Conservation (phyloP, 1,140 invertebrate genomes). For the Drepana arcuata region DNA sequence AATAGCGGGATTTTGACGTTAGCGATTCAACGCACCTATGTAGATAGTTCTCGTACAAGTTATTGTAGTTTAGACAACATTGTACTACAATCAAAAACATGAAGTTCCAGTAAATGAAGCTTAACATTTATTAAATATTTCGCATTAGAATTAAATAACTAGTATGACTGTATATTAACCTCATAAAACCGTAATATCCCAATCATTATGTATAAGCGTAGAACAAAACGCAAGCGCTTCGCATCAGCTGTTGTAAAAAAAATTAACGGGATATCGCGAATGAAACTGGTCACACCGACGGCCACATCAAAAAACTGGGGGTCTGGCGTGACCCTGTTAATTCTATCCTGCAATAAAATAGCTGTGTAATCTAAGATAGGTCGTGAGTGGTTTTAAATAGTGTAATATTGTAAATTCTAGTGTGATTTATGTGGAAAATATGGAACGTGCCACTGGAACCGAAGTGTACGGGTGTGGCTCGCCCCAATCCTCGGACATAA, state of each 20-base stretch:
- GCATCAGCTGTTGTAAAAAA: slow-evolving; percentile 68
- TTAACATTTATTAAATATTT: too few relatives aligned
- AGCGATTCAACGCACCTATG: too few relatives aligned
- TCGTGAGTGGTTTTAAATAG: slow-evolving; percentile 43
- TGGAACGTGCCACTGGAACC: slow-evolving; percentile 66
- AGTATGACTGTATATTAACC: too few relatives aligned
- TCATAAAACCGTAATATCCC: too few relatives aligned
- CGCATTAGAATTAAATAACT: too few relatives aligned
- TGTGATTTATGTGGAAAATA: slow-evolving; percentile 65
- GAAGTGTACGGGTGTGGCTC: slow-evolving; percentile 78
- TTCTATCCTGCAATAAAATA: slow-evolving; percentile 68
- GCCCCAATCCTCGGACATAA: slow-evolving; percentile 77
- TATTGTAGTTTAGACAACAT: too few relatives aligned
- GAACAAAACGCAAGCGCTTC: slow-evolving; percentile 48
- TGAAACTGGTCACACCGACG: slow-evolving; percentile 63
- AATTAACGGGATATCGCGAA: slow-evolving; percentile 64
- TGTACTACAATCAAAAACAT: too few relatives aligned
- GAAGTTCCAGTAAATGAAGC: too few relatives aligned
- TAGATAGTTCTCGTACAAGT: too few relatives aligned
- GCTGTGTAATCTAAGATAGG: slow-evolving; percentile 64
- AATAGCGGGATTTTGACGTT: too few relatives aligned
- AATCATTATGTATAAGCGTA: too few relatives aligned
- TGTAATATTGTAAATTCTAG: slow-evolving; percentile 48
- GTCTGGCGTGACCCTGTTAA: slow-evolving; percentile 70
- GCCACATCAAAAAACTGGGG: slow-evolving; percentile 69